Percentiles rank a stretch among this genome's conserved stretches.
phyloP scores from a whole-genome alignment of 2,888 invertebrate species.

The Stenotaenia linearis region DNA sequence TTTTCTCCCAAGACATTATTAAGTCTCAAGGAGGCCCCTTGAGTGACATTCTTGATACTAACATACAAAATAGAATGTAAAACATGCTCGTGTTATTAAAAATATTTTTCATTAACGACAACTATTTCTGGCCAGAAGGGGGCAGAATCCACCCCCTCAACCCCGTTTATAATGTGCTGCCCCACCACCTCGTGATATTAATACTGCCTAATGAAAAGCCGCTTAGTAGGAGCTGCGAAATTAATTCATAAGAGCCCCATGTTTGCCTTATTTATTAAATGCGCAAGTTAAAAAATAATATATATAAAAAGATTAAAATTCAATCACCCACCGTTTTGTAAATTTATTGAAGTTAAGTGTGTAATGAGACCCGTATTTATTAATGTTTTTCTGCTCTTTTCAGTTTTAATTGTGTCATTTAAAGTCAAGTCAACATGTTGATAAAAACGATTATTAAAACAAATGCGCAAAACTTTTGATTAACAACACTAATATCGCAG shows the following conservation, averaged over 20 bases:
- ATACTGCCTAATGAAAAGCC: conserved; percentile 4
- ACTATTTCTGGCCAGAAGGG: conserved; percentile 30
- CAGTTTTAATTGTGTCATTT: neutral
- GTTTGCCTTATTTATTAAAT: conserved; percentile 9
- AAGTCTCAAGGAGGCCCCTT: conserved; percentile 9
- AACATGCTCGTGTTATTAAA: conserved; percentile 32
- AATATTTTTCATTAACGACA: conserved; percentile 33
- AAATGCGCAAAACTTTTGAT: too few species aligned
- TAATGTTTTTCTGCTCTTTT: neutral
- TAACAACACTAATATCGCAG: too few species aligned
- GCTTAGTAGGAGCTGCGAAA: conserved; percentile 5
- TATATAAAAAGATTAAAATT: neutral
- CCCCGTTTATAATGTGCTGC: neutral
- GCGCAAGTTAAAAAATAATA: neutral
- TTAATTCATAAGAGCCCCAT: conserved; percentile 1
- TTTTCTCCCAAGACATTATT: conserved; percentile 8
- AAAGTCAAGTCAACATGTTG: too few species aligned
- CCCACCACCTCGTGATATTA: conserved; percentile 9
- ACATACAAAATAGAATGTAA: conserved; percentile 31
- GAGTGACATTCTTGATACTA: conserved; percentile 9
- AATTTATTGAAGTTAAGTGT: neutral
- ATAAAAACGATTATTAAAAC: too few species aligned
- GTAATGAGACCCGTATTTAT: neutral
- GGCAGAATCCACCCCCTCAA: neutral
- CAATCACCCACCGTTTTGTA: neutral